phyloP scores from a whole-genome alignment of 1,140 invertebrate genomes.

The Steinernema khuongi region DNA sequence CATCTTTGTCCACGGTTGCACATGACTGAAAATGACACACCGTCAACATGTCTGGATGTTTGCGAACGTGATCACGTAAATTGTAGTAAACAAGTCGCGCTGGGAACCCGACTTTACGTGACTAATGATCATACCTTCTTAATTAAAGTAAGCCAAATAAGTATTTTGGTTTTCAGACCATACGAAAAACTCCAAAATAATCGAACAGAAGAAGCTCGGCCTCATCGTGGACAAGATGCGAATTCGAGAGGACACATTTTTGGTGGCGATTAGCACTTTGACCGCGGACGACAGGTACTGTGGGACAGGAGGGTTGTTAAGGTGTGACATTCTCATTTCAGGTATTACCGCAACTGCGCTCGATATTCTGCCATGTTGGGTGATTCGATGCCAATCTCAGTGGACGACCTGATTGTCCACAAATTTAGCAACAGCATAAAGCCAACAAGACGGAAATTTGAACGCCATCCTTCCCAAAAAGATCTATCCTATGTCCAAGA shows the following conservation, averaged over 20 bases:
- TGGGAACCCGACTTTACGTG: no score
- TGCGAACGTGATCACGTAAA: no score
- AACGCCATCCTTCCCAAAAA: background rate
- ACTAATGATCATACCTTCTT: background rate
- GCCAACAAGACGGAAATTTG: constrained; percentile 18
- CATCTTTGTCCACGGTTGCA: no score
- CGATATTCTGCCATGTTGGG: constrained; percentile 23
- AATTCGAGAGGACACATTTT: constrained; percentile 14
- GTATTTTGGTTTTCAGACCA: constrained; percentile 25
- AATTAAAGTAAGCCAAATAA: background rate
- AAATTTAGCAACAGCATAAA: constrained; percentile 11
- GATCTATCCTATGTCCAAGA: constrained; percentile 4
- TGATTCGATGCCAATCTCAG: background rate
- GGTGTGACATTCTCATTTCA: background rate
- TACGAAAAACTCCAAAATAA: constrained; percentile 27
- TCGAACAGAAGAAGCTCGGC: constrained; percentile 22
- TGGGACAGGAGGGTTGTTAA: background rate
- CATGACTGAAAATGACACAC: no score
- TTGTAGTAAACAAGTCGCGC: no score
- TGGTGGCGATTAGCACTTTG: constrained; percentile 21
- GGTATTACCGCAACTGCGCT: constrained; percentile 23
- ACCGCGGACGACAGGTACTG: constrained; percentile 14
- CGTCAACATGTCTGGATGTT: no score
- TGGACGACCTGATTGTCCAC: constrained; percentile 21
- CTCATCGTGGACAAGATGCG: constrained; percentile 29